Base-by-base conservation (phyloP, 2,797 vertebrate genomes). In the Apogon talboti region DNA sequence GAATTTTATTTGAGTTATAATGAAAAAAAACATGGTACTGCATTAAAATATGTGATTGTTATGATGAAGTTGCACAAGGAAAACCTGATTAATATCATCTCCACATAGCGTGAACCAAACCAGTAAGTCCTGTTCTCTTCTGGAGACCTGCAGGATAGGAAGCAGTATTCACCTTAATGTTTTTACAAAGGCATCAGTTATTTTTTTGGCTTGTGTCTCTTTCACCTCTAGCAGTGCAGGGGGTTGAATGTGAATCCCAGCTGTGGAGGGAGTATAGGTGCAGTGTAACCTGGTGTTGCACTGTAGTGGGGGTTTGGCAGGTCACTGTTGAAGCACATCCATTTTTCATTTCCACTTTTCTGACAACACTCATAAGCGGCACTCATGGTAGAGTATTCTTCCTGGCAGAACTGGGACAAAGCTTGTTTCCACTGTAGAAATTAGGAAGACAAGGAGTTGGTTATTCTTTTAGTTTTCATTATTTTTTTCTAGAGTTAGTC, bases 351-450 rank as follows among this genome's bases (percentile, higher is more conserved):
- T 16, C 61, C 80, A 3, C 14, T 53, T 11, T 35, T 1, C 2
- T 14, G 11, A 30, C 91, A 93, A 80, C 92, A 93, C 40, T 66
- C 21, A 1, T 87, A 85, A 0, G 64, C 13, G 0, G 1, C 0
- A 0, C 87, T 89, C 89, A 52, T 93, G 24, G 73, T 83, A 40
- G 69, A 28, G 3, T 24, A 78, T 30, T 93, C 92, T 0, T 91
- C 89, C 1, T 5, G 16, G 55, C 93, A 94, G 86, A 91, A 93
- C 24, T 58, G 8, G n/a, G 71, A 50, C n/a, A 94, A 69, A 3
- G 83, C 73, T 49, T 84, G 64, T 78, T 72, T 59, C 91, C 92
- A 94, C 93, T 93, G 73, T 1, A 44, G 43, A 55, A 24, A 50
- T 52, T 47, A 51, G 0, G n/a, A 12, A 58, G 28, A 45, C 16